Evolutionary conservation across 1,140 invertebrate species (phyloP).

Genomic region (Drosophila baimaii): DNA sequence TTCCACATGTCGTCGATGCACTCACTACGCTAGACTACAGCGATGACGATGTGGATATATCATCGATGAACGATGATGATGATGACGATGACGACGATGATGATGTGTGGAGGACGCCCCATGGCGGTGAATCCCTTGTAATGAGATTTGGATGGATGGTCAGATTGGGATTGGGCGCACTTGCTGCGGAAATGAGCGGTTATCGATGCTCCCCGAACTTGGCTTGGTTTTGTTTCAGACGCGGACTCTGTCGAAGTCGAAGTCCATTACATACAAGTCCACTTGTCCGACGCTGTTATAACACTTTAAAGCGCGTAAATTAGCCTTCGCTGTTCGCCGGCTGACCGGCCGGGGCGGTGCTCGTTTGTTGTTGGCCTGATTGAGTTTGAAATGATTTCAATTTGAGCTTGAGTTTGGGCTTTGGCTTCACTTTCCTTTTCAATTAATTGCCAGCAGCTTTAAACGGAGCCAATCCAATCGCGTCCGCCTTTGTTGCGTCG

Average conservation of each 20-base stretch:
- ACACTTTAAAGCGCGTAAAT: constrained; percentile 74
- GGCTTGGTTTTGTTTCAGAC: too few relatives aligned
- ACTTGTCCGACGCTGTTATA: constrained; percentile 60
- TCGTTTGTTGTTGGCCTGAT: constrained; percentile 47
- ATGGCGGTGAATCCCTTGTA: constrained; percentile 53
- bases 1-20: constrained; percentile 48
- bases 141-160: constrained; percentile 54
- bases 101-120: constrained; percentile 39
- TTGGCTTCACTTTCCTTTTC: constrained; percentile 54
- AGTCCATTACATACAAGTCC: constrained; percentile 26
- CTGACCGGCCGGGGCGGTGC: constrained; percentile 26
- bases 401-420: constrained; percentile 43
- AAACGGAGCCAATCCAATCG: constrained; percentile 39
- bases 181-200: constrained; percentile 74
- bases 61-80: too few relatives aligned
- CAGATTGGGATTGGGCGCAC: constrained; percentile 38
- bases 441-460: constrained; percentile 52
- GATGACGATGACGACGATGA: constrained; percentile 10
- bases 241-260: constrained; percentile 34
- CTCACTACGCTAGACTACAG: background rate
- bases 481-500: constrained; percentile 19
- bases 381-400: constrained; percentile 75
- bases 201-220: constrained; percentile 39
- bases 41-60: too few relatives aligned
- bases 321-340: constrained; percentile 56